phyloP scores from a whole-genome alignment of 1,140 invertebrate genomes.

The Drosophila malerkotliana region DNA sequence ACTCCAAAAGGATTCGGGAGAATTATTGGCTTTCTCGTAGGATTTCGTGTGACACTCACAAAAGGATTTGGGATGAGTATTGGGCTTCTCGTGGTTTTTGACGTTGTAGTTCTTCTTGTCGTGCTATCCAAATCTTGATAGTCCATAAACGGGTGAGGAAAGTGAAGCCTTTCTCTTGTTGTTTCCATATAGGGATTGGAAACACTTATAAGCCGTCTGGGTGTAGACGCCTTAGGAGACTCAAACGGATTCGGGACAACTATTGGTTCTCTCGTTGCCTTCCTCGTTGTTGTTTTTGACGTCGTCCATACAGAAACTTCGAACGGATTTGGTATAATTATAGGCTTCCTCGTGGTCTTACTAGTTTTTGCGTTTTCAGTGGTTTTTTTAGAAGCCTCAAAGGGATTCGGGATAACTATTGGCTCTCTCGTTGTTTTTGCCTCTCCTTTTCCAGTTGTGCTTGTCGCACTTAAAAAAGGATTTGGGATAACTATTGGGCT shows the following conservation, averaged over 20 bases:
- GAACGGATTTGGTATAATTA: not conserved
- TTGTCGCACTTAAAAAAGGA: not conserved
- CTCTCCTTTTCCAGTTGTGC: not conserved
- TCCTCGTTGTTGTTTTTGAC: not conserved
- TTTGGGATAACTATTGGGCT: not conserved
- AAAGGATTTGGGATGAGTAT: not conserved
- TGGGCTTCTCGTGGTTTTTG: not conserved
- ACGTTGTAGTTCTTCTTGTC: not conserved
- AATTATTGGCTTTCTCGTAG: not conserved
- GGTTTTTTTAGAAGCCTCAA: not conserved
- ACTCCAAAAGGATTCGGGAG: not conserved
- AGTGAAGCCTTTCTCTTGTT: not conserved
- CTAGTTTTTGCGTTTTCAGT: not conserved
- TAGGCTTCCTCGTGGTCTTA: not conserved
- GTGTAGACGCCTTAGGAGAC: not conserved
- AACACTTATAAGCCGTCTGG: not conserved
- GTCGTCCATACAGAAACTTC: not conserved
- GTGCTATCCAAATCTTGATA: not conserved
- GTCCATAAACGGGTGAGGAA: not conserved
- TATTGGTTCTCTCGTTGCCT: not conserved
- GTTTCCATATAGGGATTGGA: not conserved
- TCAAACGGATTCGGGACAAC: not conserved
- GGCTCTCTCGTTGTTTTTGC: not conserved
- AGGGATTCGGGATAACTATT: not conserved
- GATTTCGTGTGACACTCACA: not conserved